Evolutionary conservation across 2,797 vertebrate species (phyloP).

Genomic region (Antennarius maculatus): DNA sequence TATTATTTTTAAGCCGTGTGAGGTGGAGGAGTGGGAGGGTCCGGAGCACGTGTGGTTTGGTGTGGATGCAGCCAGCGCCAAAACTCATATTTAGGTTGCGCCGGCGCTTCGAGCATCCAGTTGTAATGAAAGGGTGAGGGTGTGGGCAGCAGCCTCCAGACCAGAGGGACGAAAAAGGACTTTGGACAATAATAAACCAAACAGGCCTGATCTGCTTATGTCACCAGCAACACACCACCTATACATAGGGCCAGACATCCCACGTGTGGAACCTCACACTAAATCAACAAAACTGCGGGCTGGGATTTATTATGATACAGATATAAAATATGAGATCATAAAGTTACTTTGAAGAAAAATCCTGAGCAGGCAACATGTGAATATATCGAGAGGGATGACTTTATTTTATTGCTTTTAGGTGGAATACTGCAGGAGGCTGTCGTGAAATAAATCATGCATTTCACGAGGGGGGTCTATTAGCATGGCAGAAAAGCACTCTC

Average conservation of each 20-base stretch:
- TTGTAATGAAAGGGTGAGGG: constrained; percentile 83
- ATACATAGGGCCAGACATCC: constrained; percentile 53
- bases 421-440: constrained; percentile 35
- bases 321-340: constrained; percentile 31
- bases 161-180: constrained; percentile 72
- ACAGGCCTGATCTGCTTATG: constrained; percentile 69
- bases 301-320: constrained; percentile 28
- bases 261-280: constrained; percentile 42
- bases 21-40: constrained; percentile 77
- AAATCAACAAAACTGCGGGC: constrained; percentile 46
- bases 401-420: constrained; percentile 39
- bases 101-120: constrained; percentile 77
- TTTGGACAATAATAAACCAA: constrained; percentile 78
- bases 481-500: constrained; percentile 31
- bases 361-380: constrained; percentile 40
- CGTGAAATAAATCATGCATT: constrained; percentile 33
- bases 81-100: constrained; percentile 84
- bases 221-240: constrained; percentile 58
- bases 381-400: constrained; percentile 19
- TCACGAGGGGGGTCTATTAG: constrained; percentile 29
- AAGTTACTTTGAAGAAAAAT: constrained; percentile 37
- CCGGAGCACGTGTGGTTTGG: constrained; percentile 65
- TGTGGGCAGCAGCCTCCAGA: constrained; percentile 74
- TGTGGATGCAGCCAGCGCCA: constrained; percentile 70
- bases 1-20: constrained; percentile 81